These are phyloP conservation scores for Nowickia ferox DNA, from an alignment of 2,888 invertebrate genomes.

Conservation along the genomic window DNA sequence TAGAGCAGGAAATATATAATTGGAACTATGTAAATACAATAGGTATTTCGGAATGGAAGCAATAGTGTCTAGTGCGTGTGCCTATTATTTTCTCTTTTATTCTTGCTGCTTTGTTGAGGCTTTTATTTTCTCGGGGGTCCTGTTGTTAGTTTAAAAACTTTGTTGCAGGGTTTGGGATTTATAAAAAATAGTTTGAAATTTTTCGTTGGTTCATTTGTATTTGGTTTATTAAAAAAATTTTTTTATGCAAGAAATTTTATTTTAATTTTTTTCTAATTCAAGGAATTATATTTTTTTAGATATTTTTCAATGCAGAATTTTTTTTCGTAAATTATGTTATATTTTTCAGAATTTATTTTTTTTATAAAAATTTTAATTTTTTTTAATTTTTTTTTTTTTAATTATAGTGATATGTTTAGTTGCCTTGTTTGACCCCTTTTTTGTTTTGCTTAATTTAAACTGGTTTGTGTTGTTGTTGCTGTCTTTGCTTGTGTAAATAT, in stretches of 20 bases:
- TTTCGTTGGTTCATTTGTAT: neutral
- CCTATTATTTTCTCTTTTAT: neutral
- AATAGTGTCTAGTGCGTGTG: slow-evolving; percentile 9
- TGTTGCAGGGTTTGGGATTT: neutral
- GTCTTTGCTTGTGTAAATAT: slow-evolving; percentile 63
- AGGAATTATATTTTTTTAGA: too few species aligned
- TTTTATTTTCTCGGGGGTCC: neutral
- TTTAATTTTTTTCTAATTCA: neutral
- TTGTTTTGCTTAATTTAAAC: slow-evolving; percentile 46
- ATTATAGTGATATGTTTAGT: slow-evolving; percentile 70
- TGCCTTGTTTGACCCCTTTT: slow-evolving; percentile 46
- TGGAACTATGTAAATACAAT: neutral
- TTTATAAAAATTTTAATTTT: slow-evolving; percentile 6
- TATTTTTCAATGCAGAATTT: too few species aligned
- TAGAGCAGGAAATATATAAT: slow-evolving; percentile 4
- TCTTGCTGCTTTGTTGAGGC: too few species aligned
- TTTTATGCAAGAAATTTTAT: neutral
- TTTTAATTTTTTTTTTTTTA: slow-evolving; percentile 33
- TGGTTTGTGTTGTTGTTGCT: slow-evolving; percentile 49
- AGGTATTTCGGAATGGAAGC: slow-evolving; percentile 15
- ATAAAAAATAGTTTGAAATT: neutral
- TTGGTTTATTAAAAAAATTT: neutral
- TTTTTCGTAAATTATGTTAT: neutral
- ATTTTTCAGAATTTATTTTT: slow-evolving; percentile 1
- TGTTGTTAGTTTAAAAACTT: neutral